Base-by-base conservation (phyloP, 2,113 vertebrate species). In the Athene noctua region DNA sequence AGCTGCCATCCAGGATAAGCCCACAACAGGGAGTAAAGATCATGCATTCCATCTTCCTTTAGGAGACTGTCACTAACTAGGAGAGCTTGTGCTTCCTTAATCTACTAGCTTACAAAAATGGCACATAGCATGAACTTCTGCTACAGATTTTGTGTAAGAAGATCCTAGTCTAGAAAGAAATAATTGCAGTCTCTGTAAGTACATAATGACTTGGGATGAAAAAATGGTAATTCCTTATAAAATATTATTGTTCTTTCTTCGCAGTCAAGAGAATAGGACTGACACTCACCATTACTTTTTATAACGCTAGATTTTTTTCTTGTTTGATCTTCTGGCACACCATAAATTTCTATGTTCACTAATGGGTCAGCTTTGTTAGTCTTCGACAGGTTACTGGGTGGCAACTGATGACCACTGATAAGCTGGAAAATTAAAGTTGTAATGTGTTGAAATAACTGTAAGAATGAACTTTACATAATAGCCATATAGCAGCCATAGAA, bases 211-310 rank as follows among this genome's bases (percentile, higher is more conserved):
- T 90, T 59, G 49, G 44, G 58, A 71, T 79, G 16, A 20, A 79
- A 87, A 86, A 17, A 80, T 70, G 17, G 32, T 27, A 61, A 71
- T 80, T 94, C 8, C 36, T 52, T 36, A 23, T 59, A 12, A 86
- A 87, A 79, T 54, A 47, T 46, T 26, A n/a, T 30, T 59, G 25
- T 63, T 63, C 26, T 91, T 80, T 55, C 32, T 73, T 86, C 54
- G 36, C 23, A 67, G 30, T 23, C 73, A 47, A 52, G 46, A 90
- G 13, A 55, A 38, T 65, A 44, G 70, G 55, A n/a, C 4, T 85
- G 66, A 25, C 75, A 86, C 98, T 98, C 90, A 99, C 99, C 98
- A 40, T 99, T 99, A 96, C 95, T 98, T 97, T 97, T 99, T 95
- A 98, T 51, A n/a, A 98, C 96, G 21, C 94, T 96, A 40, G 98